Evolutionary conservation across 2,797 vertebrate species (phyloP).

Genomic region (Microcaecilia unicolor): DNA sequence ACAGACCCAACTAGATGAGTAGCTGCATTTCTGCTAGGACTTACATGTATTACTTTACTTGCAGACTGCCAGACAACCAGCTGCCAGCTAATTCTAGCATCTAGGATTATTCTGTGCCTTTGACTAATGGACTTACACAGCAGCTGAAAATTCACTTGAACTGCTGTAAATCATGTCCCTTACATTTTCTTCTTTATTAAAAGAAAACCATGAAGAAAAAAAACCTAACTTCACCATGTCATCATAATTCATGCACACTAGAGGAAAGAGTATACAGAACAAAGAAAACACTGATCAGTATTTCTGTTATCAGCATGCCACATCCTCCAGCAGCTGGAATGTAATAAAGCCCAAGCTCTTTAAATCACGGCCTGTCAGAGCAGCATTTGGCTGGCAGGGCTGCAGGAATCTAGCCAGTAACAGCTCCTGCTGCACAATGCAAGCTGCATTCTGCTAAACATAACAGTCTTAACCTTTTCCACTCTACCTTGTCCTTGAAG

Average conservation of each 20-base stretch:
- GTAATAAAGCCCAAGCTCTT: slow-evolving; percentile 48
- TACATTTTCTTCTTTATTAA: slow-evolving; percentile 10
- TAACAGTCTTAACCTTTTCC: not conserved
- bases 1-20: no score
- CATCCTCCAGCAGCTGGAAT: slow-evolving; percentile 48
- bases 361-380: slow-evolving; percentile 49
- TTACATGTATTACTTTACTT: no score
- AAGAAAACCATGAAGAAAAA: slow-evolving; percentile 12
- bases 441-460: no score
- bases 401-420: not conserved
- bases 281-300: slow-evolving; percentile 36
- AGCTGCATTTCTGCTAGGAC: no score
- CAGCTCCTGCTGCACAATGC: no score
- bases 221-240: slow-evolving; percentile 41
- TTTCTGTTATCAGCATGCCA: slow-evolving; percentile 64
- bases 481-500: slow-evolving; percentile 90
- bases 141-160: slow-evolving; percentile 16
- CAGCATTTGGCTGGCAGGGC: not conserved
- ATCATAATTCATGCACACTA: slow-evolving; percentile 67
- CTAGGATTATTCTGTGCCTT: no score
- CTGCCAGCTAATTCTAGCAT: no score
- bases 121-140: no score
- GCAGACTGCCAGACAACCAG: no score
- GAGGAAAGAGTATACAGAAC: slow-evolving; percentile 37
- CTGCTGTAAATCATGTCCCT: slow-evolving; percentile 12